Base-by-base conservation (phyloP, 2,888 invertebrate species). In the Cheilosia scutellata region DNA sequence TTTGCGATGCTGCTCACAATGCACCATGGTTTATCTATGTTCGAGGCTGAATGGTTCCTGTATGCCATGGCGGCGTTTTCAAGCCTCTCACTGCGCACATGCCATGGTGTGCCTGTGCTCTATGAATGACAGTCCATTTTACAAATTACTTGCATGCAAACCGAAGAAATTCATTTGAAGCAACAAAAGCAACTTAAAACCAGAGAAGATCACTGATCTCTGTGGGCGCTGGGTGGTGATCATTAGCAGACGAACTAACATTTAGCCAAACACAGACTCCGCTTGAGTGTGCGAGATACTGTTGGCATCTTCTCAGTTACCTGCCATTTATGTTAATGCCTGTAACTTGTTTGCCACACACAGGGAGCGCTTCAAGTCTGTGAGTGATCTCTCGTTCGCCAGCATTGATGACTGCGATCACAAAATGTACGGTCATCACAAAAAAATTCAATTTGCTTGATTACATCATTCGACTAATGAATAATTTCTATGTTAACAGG, bases 401-500 rank as follows among this genome's bases (percentile, higher is more conserved):
- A 53, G 63, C 44, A 70, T 53, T 71, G 80, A 68, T 47, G 60
- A 71, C 33, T 37, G 20, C 66, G 31, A 29, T 25, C 27, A 53
- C 65, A 11, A 58, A 75, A 37, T 58, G 74, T 70, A 58, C 47
- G 57, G 75, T 63, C 60, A 75, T 70, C 63, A 75, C 37, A 65
- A 84, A 51, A 84, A 51, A 71, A 79, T 84, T 84, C 80, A 80
- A 84, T 84, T 84, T 84, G 62, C 66, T 84, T 80, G 84, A 84
- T 84, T 84, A 84, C 84, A 84, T 84, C 84, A 84, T 84, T 75
- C 75, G 47, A 37, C 75, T 75, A 84, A 84, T 84, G 84, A 84
- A 84, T 84, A 83, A 80, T 84, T 80, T 80, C 49, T 75, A 63
- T 80, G 71, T 84, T 75, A 84, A 84, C 84, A 76, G 80, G 84